Evolutionary conservation across 2,797 vertebrate species (phyloP).

Genomic region (Florisuga fusca): DNA sequence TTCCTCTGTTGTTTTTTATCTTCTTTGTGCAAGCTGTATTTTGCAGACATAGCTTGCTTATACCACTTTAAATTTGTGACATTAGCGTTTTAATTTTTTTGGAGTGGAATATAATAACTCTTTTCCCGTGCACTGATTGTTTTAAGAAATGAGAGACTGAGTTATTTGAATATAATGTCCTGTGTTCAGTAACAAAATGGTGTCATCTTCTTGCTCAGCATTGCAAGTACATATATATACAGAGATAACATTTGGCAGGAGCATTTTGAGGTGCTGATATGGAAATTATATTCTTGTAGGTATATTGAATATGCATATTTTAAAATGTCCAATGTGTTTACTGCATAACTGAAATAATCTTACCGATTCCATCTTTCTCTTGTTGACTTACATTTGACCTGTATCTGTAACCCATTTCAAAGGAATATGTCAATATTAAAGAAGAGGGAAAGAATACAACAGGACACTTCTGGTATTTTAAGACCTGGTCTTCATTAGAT

Average conservation of each 20-base stretch:
- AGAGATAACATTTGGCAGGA: not conserved
- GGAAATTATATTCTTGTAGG: not conserved
- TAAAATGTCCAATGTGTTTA: not conserved
- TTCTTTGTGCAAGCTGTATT: not conserved
- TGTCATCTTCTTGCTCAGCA: not conserved
- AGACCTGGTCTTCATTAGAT: constrained; percentile 16
- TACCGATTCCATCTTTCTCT: not conserved
- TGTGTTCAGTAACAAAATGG: not conserved
- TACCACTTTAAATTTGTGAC: not conserved
- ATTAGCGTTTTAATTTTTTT: not conserved
- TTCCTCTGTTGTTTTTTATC: not conserved
- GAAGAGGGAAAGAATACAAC: not conserved
- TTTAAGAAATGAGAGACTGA: not conserved
- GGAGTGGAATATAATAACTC: not conserved
- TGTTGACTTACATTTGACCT: not conserved
- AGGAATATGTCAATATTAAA: not conserved
- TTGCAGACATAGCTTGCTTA: not conserved
- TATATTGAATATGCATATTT: not conserved
- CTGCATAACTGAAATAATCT: not conserved
- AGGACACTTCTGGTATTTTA: constrained; percentile 35
- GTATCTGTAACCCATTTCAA: not conserved
- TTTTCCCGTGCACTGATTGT: not conserved
- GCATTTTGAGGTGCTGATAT: not conserved
- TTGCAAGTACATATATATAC: not conserved
- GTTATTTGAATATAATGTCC: not conserved